Conservation (phyloP, 2,797 vertebrate genomes). For the Botia kubotai region DNA sequence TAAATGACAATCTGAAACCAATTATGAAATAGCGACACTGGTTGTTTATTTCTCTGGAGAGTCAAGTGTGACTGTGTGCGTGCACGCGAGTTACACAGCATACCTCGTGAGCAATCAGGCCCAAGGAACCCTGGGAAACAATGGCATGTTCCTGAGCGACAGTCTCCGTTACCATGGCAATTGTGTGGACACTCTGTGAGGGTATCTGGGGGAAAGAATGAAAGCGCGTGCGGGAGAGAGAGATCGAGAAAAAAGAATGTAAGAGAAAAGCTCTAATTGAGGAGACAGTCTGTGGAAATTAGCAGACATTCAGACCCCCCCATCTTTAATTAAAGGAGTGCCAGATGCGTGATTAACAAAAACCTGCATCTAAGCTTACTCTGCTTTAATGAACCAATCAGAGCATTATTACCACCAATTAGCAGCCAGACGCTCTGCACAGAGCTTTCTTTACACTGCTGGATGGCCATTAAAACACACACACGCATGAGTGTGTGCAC, state of each 20-base stretch:
- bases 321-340: constrained; percentile 64
- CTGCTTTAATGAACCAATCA: constrained; percentile 71
- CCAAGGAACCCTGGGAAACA: constrained; percentile 98
- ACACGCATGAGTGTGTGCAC: constrained; percentile 27
- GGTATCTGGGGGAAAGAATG: constrained; percentile 80
- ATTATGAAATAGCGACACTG: constrained; percentile 48
- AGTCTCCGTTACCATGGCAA: constrained; percentile 98
- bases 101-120: constrained; percentile 97
- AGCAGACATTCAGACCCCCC: constrained; percentile 51
- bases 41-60: constrained; percentile 47
- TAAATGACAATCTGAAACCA: constrained; percentile 62
- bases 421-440: constrained; percentile 54
- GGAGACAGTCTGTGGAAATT: constrained; percentile 61
- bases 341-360: constrained; percentile 65
- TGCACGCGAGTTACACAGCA: constrained; percentile 26
- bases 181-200: constrained; percentile 97
- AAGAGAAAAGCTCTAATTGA: constrained; percentile 63
- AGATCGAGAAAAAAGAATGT: constrained; percentile 13
- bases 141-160: constrained; percentile 96
- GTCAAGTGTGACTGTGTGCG: constrained; percentile 41
- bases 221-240: constrained; percentile 19
- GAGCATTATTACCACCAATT: constrained; percentile 72
- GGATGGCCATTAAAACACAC: constrained; percentile 47
- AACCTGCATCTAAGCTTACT: constrained; percentile 53
- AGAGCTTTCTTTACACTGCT: constrained; percentile 45